Evolutionary conservation across 1,140 invertebrate genomes (phyloP).

Genomic region (Platyura marginata): DNA sequence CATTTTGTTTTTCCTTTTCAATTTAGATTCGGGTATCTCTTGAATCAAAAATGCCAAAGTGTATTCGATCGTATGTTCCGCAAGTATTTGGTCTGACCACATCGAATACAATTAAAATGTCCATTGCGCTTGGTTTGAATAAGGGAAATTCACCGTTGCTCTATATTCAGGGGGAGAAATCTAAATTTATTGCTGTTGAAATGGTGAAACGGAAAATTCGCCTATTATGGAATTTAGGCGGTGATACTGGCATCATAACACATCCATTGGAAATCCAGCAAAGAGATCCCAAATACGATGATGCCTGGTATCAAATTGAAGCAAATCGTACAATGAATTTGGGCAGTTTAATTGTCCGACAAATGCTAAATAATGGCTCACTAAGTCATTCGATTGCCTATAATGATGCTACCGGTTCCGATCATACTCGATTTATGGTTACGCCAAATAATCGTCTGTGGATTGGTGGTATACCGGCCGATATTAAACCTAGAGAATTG

Average conservation of each 20-base stretch:
- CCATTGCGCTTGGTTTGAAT: slow-evolving; percentile 36
- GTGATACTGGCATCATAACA: slow-evolving; percentile 37
- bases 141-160: slow-evolving; percentile 23
- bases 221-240: slow-evolving; percentile 61
- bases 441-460: slow-evolving; percentile 30
- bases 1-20: slow-evolving; percentile 5
- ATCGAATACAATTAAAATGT: slow-evolving; percentile 48
- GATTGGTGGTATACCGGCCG: slow-evolving; percentile 32
- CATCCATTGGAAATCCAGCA: slow-evolving; percentile 39
- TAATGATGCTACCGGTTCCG: slow-evolving; percentile 13
- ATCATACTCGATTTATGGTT: slow-evolving; percentile 18
- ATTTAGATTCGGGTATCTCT: slow-evolving; percentile 64
- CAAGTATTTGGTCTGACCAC: slow-evolving; percentile 41
- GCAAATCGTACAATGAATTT: slow-evolving; percentile 34
- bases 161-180: slow-evolving; percentile 26
- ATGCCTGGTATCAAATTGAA: slow-evolving; percentile 53
- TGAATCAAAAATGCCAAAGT: slow-evolving; percentile 39
- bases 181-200: slow-evolving; percentile 63
- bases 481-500: slow-evolving; percentile 24
- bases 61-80: slow-evolving; percentile 52
- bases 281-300: slow-evolving; percentile 36
- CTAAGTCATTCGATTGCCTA: slow-evolving; percentile 10
- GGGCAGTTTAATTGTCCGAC: slow-evolving; percentile 15
- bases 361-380: slow-evolving; percentile 20
- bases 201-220: slow-evolving; percentile 54